A percentile compares a stretch with the other conserved stretches of the same genome.
Conservation (phyloP, 2,797 vertebrate genomes). For the Coilia nasus region DNA sequence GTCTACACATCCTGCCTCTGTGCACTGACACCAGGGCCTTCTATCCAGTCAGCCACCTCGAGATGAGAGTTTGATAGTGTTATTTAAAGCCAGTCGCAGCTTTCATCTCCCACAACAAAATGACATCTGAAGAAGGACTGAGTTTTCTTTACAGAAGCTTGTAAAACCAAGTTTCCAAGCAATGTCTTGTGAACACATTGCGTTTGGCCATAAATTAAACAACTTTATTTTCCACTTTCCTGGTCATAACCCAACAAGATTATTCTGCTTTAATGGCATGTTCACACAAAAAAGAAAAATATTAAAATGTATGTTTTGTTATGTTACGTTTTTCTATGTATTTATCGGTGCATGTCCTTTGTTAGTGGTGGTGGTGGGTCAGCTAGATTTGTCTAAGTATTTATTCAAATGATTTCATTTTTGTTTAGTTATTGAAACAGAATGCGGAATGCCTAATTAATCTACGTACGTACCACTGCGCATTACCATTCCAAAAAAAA, state of each 20-base stretch:
- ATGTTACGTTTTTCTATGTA: not conserved
- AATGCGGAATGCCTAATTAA: not conserved
- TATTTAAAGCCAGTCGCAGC: not conserved
- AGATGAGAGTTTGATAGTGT: constrained; percentile 17
- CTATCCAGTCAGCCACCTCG: not conserved
- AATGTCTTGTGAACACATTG: not conserved
- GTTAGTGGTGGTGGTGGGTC: not conserved
- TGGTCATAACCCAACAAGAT: not conserved
- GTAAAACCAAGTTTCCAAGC: not conserved
- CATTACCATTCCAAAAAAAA: not conserved
- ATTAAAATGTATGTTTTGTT: not conserved
- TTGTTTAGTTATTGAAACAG: not conserved
- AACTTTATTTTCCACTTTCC: not conserved
- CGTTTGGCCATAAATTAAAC: not conserved
- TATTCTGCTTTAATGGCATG: not conserved
- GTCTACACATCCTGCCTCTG: not conserved
- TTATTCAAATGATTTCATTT: not conserved
- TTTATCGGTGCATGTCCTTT: not conserved
- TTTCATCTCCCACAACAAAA: constrained; percentile 1
- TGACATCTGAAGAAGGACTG: not conserved
- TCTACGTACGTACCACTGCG: not conserved
- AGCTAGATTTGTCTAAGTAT: not conserved
- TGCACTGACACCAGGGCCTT: not conserved
- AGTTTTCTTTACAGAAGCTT: not conserved
- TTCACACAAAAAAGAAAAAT: not conserved